Percentiles rank a stretch among this genome's conserved stretches.
phyloP scores from a whole-genome alignment of 2,888 invertebrate genomes.

The Drosophila seclusa region DNA sequence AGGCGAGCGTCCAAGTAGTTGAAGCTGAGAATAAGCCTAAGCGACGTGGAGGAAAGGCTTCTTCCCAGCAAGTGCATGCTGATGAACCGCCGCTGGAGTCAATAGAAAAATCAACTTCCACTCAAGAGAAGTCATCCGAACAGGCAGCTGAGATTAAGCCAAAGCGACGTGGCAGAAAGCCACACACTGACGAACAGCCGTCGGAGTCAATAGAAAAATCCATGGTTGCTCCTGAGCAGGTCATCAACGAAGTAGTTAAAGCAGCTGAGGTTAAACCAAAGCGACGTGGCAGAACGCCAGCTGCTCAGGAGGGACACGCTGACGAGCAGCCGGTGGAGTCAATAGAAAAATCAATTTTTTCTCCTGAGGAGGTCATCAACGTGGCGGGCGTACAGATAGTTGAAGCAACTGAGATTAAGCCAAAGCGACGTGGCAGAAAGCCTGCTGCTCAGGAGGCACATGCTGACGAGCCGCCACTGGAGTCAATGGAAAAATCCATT shows the following conservation, averaged over 20 bases:
- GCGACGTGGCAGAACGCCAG: not conserved
- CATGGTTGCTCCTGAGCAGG: not conserved
- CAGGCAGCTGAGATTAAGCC: not conserved
- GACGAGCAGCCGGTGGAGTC: not conserved
- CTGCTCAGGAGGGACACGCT: not conserved
- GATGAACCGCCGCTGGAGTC: constrained; percentile 4
- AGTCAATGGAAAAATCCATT: too few relatives aligned
- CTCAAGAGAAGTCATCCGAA: constrained; percentile 9
- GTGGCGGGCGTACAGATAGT: not conserved
- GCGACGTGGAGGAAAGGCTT: constrained; percentile 32
- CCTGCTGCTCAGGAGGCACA: not conserved
- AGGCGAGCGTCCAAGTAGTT: not conserved
- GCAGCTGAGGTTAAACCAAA: not conserved
- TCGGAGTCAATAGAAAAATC: not conserved
- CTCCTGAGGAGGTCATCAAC: not conserved
- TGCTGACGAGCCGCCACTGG: accelerated
- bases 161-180: not conserved
- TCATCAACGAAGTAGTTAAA: not conserved
- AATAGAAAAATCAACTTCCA: constrained; percentile 4
- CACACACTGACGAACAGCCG: not conserved
- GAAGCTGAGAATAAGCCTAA: constrained; percentile 30
- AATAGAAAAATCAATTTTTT: not conserved
- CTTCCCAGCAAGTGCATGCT: constrained; percentile 18
- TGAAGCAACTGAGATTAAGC: not conserved
- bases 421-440: not conserved